phyloP scores from a whole-genome alignment of 2,797 vertebrate species.

The Oryzias sinensis region DNA sequence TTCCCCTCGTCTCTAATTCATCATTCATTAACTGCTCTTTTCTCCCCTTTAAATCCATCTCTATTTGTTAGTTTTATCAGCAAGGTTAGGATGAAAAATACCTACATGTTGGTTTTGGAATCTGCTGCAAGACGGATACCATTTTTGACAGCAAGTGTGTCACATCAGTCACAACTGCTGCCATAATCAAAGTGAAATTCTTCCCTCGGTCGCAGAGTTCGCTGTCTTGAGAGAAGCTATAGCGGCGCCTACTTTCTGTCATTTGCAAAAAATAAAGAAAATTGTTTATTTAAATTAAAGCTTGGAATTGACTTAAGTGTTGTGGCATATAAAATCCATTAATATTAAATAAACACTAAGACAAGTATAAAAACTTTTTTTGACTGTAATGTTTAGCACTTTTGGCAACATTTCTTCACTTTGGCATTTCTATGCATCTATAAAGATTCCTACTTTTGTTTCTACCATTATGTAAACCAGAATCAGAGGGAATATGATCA shows the following conservation, averaged over 20 bases:
- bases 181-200: conserved; percentile 50
- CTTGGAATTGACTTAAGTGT: conserved; percentile 32
- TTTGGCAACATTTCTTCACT: conserved; percentile 47
- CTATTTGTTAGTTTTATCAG: conserved; percentile 74
- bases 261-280: conserved; percentile 14
- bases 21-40: conserved; percentile 79
- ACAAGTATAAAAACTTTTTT: conserved; percentile 26
- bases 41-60: conserved; percentile 60
- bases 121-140: conserved; percentile 52
- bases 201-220: conserved; percentile 29
- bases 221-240: conserved; percentile 17
- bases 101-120: conserved; percentile 54
- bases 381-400: conserved; percentile 18
- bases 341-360: conserved; percentile 31
- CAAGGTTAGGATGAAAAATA: conserved; percentile 67
- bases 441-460: conserved; percentile 50
- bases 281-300: conserved; percentile 36
- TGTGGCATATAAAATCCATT: conserved; percentile 25
- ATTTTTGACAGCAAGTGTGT: conserved; percentile 60
- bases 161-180: conserved; percentile 62
- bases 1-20: conserved; percentile 77
- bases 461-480: conserved; percentile 65
- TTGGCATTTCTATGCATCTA: conserved; percentile 48
- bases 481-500: conserved; percentile 65
- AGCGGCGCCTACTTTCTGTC: conserved; percentile 19